Percentiles rank a stretch among this genome's conserved stretches.
Conservation (phyloP, 1,140 invertebrate genomes). For the Ceratosolen solmsi region DNA sequence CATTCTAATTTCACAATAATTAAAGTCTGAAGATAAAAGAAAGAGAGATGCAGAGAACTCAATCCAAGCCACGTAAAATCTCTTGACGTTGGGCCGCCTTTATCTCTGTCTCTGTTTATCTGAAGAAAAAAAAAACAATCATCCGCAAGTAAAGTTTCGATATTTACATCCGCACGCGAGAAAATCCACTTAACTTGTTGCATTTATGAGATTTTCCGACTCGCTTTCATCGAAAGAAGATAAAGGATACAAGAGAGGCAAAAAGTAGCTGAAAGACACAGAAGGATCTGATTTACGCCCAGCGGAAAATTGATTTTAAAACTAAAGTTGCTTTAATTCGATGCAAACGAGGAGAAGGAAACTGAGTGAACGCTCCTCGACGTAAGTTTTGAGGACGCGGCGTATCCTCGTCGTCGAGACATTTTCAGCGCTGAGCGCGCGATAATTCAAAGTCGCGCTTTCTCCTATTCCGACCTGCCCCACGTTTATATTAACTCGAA, state of each 20-base stretch:
- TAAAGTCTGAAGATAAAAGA: background rate
- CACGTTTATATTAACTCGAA: conserved; percentile 17
- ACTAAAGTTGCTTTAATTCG: conserved; percentile 35
- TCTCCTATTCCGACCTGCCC: too few relatives aligned
- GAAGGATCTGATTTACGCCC: background rate
- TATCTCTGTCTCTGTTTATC: background rate
- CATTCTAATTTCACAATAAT: conserved; percentile 36
- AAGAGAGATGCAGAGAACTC: background rate
- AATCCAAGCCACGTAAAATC: background rate
- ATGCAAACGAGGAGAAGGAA: conserved; percentile 44
- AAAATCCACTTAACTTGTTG: conserved; percentile 44
- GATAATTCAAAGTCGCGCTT: conserved; percentile 24
- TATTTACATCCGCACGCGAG: conserved; percentile 5
- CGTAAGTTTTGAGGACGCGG: background rate
- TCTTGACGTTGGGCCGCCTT: background rate
- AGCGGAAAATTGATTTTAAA: conserved; percentile 43
- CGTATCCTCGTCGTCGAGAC: background rate
- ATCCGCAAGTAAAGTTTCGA: conserved; percentile 3
- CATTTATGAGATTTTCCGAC: conserved; percentile 17
- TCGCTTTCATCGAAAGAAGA: background rate
- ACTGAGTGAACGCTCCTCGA: background rate
- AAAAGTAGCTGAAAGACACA: background rate
- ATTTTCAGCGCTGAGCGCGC: background rate
- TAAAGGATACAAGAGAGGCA: background rate
- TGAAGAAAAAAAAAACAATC: conserved; percentile 38